Evolutionary conservation across 2,113 vertebrate species (phyloP).

Genomic region (Siphamia tubifer): DNA sequence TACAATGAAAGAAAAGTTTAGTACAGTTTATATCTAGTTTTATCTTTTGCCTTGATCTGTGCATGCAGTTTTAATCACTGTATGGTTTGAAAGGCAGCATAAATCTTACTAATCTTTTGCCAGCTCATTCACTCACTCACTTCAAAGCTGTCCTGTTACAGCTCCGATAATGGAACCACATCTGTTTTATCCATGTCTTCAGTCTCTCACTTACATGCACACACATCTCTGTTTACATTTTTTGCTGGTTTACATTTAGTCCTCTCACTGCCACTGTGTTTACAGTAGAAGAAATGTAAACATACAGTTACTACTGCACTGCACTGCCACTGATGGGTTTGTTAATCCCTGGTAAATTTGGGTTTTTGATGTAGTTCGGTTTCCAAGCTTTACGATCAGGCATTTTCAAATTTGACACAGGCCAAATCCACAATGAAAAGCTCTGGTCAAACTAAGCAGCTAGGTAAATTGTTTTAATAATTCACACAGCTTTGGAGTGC

Average conservation of each 20-base stretch:
- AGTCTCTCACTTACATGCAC: slow-evolving; percentile 8
- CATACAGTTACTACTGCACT: not conserved
- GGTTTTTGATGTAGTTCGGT: not conserved
- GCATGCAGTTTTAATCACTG: not conserved
- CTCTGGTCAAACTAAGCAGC: not conserved
- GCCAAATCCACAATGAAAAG: not conserved
- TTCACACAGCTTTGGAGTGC: slow-evolving; percentile 14
- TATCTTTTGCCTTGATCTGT: not conserved
- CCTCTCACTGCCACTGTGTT: slow-evolving; percentile 1
- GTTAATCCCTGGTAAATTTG: not conserved
- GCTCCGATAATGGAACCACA: slow-evolving; percentile 6
- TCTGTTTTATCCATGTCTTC: slow-evolving; percentile 38
- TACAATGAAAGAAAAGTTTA: too few species aligned
- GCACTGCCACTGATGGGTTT: not conserved
- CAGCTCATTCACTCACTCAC: slow-evolving; percentile 22
- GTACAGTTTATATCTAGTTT: not conserved
- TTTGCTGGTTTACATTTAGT: not conserved
- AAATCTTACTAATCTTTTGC: slow-evolving; percentile 24
- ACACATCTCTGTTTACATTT: not conserved
- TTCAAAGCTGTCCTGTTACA: slow-evolving; percentile 34
- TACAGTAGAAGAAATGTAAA: slow-evolving; percentile 30
- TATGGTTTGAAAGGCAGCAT: slow-evolving; percentile 14
- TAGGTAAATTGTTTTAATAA: not conserved
- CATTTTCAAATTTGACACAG: not conserved
- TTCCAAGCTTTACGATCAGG: not conserved